phyloP scores from a whole-genome alignment of 2,888 invertebrate species.

The Agrotis exclamationis region DNA sequence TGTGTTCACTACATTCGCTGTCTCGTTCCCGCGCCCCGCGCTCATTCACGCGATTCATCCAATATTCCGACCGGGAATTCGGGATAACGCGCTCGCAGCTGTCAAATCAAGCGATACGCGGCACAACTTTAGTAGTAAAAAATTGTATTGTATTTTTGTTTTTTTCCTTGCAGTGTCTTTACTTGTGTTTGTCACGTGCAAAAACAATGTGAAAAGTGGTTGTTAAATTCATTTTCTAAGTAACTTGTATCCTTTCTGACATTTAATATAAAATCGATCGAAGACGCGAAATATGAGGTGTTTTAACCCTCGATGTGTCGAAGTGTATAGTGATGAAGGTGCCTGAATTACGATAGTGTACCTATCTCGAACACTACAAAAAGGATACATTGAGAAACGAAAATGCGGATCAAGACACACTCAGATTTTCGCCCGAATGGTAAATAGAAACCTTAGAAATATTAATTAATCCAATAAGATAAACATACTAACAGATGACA shows the following conservation, averaged over 20 bases:
- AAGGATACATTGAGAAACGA: conserved; percentile 91
- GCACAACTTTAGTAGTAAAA: conserved; percentile 65
- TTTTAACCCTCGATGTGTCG: conserved; percentile 79
- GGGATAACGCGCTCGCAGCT: conserved; percentile 89
- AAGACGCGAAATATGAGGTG: conserved; percentile 87
- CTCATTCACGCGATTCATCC: conserved; percentile 85
- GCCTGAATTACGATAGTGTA: conserved; percentile 82
- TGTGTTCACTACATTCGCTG: conserved; percentile 78
- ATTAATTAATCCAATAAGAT: conserved; percentile 39
- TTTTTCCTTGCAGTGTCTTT: conserved; percentile 88
- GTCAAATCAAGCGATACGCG: conserved; percentile 88
- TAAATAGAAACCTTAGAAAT: conserved; percentile 71
- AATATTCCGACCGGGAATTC: conserved; percentile 88
- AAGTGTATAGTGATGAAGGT: conserved; percentile 88
- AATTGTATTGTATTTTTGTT: conserved; percentile 70
- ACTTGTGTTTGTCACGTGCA: conserved; percentile 91
- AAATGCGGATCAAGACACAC: conserved; percentile 90
- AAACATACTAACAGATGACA: conserved; percentile 19
- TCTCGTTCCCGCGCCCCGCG: conserved; percentile 78
- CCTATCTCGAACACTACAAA: conserved; percentile 84
- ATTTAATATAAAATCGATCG: conserved; percentile 76
- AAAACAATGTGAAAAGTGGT: conserved; percentile 92
- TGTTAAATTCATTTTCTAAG: conserved; percentile 88
- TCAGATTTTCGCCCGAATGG: conserved; percentile 90
- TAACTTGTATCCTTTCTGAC: conserved; percentile 90